These are phyloP conservation scores for Molanna angustata DNA, from an alignment of 2,888 invertebrate species.

Conservation along the genomic window DNA sequence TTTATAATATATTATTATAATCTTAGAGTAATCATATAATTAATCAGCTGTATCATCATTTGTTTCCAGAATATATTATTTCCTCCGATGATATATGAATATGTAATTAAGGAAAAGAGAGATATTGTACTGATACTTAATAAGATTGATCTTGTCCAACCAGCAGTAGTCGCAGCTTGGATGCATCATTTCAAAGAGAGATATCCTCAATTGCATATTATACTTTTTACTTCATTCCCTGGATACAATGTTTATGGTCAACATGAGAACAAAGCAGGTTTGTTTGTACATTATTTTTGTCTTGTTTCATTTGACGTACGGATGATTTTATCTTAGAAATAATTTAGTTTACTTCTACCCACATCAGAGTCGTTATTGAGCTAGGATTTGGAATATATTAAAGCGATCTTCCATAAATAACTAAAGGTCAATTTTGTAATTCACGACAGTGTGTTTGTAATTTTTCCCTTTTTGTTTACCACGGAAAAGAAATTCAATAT, in stretches of 20 bases:
- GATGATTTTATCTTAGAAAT: too few relatives aligned
- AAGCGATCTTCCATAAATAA: too few relatives aligned
- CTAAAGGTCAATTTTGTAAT: not conserved
- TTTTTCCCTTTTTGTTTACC: not conserved
- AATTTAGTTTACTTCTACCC: too few relatives aligned
- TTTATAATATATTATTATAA: too few relatives aligned
- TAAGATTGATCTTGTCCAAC: conserved; percentile 86
- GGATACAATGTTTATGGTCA: conserved; percentile 54
- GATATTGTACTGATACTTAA: conserved; percentile 86
- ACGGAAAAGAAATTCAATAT: too few relatives aligned
- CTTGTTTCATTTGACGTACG: too few relatives aligned
- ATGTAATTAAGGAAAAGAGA: conserved; percentile 74
- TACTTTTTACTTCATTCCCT: conserved; percentile 83
- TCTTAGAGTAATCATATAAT: not conserved
- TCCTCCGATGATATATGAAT: conserved; percentile 82
- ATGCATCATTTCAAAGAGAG: conserved; percentile 68
- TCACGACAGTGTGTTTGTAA: not conserved
- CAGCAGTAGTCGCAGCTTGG: conserved; percentile 83
- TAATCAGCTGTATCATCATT: not conserved
- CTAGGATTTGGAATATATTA: too few relatives aligned
- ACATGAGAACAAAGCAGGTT: conserved; percentile 22
- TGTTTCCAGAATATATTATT: conserved; percentile 70
- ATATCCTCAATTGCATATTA: conserved; percentile 71
- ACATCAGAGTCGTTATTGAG: too few relatives aligned
- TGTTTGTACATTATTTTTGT: too few relatives aligned